These are phyloP conservation scores for Perithous albicinctus DNA, from an alignment of 2,888 invertebrate genomes.

Conservation along the genomic window DNA sequence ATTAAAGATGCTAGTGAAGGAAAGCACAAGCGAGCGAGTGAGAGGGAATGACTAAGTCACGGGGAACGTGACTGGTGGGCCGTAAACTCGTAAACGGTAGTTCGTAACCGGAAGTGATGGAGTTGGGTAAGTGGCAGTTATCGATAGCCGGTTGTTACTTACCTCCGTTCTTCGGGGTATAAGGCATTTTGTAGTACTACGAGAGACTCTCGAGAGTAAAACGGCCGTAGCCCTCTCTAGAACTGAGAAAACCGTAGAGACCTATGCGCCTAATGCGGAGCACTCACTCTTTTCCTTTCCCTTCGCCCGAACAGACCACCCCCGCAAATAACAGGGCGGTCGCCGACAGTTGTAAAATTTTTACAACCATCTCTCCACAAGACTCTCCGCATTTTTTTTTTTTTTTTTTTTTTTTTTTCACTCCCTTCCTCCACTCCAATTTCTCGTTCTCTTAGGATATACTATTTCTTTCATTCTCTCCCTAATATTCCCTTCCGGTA, in stretches of 20 bases:
- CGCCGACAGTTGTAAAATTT: conserved; percentile 75
- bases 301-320: conserved; percentile 70
- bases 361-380: conserved; percentile 71
- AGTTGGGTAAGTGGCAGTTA: conserved; percentile 80
- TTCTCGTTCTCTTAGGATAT: not conserved
- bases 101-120: conserved; percentile 82
- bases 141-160: conserved; percentile 80
- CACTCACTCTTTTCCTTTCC: conserved; percentile 44
- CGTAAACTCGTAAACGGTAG: conserved; percentile 80
- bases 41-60: conserved; percentile 50
- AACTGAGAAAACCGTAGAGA: conserved; percentile 67
- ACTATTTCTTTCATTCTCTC: not conserved
- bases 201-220: conserved; percentile 53
- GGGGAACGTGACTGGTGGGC: conserved; percentile 75
- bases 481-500: conserved; percentile 25
- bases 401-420: too few relatives aligned
- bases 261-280: conserved; percentile 49
- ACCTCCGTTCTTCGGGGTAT: conserved; percentile 70
- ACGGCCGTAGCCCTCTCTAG: conserved; percentile 45
- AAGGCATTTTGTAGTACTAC: conserved; percentile 45
- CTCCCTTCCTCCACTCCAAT: conserved; percentile 25
- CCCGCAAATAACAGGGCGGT: conserved; percentile 80
- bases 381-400: too few relatives aligned
- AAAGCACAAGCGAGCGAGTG: conserved; percentile 31
- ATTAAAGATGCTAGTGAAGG: conserved; percentile 34